Conservation (phyloP, 2,113 vertebrate species). For the Gobiocypris rarus region DNA sequence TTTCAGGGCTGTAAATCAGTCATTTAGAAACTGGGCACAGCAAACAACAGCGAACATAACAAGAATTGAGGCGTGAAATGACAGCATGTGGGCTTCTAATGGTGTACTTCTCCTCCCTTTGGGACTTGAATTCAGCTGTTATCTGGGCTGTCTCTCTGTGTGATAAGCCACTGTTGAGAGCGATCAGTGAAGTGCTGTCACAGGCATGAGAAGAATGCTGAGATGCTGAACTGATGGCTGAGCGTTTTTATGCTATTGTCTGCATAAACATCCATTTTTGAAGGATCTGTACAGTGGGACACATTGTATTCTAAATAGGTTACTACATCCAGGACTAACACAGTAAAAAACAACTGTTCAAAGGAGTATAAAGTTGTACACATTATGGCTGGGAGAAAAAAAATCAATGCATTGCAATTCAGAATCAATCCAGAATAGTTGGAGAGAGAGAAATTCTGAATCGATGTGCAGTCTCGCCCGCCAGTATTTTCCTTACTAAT, state of each 20-base stretch:
- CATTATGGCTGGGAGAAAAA: too few relatives aligned
- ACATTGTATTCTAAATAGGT: background rate
- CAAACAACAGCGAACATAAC: slow-evolving; percentile 43
- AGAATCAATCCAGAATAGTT: too few relatives aligned
- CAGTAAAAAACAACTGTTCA: background rate
- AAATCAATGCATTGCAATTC: too few relatives aligned
- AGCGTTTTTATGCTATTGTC: slow-evolving; percentile 14
- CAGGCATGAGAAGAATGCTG: slow-evolving; percentile 23
- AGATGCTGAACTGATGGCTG: slow-evolving; percentile 21
- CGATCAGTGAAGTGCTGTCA: slow-evolving; percentile 36
- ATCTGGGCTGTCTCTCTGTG: slow-evolving; percentile 22
- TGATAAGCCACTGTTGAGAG: slow-evolving; percentile 25
- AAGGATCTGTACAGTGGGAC: background rate
- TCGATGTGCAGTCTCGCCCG: too few relatives aligned
- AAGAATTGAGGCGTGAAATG: slow-evolving; percentile 46
- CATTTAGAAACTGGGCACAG: slow-evolving; percentile 48
- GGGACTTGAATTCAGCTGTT: slow-evolving; percentile 38
- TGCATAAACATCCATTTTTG: slow-evolving; percentile 7
- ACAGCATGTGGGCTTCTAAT: slow-evolving; percentile 52
- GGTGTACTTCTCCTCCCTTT: slow-evolving; percentile 41
- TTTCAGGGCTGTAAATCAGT: slow-evolving; percentile 52
- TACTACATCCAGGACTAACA: background rate
- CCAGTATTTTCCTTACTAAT: too few relatives aligned
- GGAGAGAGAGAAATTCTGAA: too few relatives aligned
- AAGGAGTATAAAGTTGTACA: background rate